These are phyloP conservation scores for Trichonephila inaurata DNA, from an alignment of 1,140 invertebrate genomes.

Conservation along the genomic window DNA sequence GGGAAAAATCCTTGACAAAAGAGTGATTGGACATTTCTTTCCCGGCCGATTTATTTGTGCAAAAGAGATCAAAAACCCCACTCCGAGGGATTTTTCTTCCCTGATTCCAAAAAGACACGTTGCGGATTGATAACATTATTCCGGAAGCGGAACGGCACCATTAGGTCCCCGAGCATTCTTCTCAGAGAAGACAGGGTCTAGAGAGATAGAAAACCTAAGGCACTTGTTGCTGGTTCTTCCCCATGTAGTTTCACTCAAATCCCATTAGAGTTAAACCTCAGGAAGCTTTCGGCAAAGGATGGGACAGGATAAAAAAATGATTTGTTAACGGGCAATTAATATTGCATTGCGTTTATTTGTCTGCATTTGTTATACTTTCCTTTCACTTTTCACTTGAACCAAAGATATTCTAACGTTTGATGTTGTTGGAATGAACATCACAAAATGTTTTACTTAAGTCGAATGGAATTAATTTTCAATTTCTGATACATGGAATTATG, in stretches of 20 bases:
- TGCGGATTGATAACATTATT: not conserved
- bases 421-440: too few relatives aligned
- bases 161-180: not conserved
- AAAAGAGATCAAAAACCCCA: not conserved
- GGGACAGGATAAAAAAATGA: not conserved
- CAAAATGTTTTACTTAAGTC: too few relatives aligned
- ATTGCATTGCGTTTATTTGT: not conserved
- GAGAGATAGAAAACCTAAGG: not conserved
- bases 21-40: too few relatives aligned
- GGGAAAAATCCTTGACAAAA: too few relatives aligned
- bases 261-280: too few relatives aligned
- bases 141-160: not conserved
- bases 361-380: too few relatives aligned
- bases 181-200: not conserved
- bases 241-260: not conserved
- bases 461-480: too few relatives aligned
- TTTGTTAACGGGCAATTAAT: not conserved
- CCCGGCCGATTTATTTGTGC: not conserved
- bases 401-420: too few relatives aligned
- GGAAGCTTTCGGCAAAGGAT: not conserved
- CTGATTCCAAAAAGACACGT: not conserved
- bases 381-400: too few relatives aligned
- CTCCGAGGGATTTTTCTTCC: not conserved
- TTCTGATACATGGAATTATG: too few relatives aligned
- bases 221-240: not conserved